These are phyloP conservation scores for Maccullochella peelii DNA, from an alignment of 2,113 vertebrate species.

Conservation along the genomic window DNA sequence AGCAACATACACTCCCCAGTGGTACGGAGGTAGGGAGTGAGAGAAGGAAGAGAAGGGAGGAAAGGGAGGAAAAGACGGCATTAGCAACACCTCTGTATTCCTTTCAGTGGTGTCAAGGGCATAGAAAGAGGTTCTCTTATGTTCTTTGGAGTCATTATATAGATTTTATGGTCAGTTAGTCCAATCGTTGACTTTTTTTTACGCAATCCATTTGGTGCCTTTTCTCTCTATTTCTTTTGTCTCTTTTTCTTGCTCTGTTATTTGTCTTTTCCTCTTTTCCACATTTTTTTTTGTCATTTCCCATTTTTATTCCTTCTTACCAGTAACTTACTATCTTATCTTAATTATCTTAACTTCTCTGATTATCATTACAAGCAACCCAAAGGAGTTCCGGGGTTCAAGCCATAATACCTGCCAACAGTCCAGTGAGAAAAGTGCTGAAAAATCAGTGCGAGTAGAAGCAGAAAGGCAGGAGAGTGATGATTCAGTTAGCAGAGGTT, in stretches of 20 bases:
- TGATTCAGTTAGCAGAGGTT: conserved; percentile 39
- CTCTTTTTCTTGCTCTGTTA: background rate
- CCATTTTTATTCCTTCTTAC: background rate
- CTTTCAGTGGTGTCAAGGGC: conserved; percentile 38
- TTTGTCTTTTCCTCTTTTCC: background rate
- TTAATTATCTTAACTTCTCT: background rate
- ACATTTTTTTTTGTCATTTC: background rate
- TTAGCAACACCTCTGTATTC: conserved; percentile 50
- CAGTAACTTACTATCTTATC: background rate
- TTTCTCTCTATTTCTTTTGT: background rate
- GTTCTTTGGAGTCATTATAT: conserved; percentile 35
- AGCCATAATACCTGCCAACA: background rate
- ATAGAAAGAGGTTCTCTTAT: conserved; percentile 7
- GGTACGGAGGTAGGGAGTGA: conserved; percentile 27
- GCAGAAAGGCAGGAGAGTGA: conserved; percentile 20
- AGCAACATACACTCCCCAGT: conserved; percentile 57
- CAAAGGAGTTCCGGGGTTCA: background rate
- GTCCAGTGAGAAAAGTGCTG: background rate
- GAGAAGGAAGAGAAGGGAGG: conserved; percentile 15
- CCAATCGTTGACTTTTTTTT: conserved; percentile 22
- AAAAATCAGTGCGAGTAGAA: conserved; percentile 13
- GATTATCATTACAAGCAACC: conserved; percentile 8
- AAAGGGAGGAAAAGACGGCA: conserved; percentile 47
- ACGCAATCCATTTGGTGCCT: background rate
- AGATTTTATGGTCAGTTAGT: conserved; percentile 46